Conservation (phyloP, 2,888 invertebrate species). For the Tyria jacobaeae region DNA sequence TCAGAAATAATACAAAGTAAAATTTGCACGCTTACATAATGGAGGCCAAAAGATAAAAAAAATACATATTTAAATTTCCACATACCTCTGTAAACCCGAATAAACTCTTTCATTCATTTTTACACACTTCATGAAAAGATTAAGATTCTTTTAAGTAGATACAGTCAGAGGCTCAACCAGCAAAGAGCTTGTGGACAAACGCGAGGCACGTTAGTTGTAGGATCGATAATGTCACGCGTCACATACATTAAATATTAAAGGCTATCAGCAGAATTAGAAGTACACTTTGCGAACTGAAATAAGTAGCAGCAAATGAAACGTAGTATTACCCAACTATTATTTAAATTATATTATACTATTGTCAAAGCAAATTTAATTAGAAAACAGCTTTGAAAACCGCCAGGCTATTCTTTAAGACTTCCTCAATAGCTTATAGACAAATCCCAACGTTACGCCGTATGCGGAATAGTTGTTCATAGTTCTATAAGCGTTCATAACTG, state of each 20-base stretch:
- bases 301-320: conserved; percentile 15
- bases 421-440: too few species aligned
- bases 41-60: too few species aligned
- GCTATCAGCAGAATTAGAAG: conserved; percentile 46
- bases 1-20: too few species aligned
- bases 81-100: conserved; percentile 15
- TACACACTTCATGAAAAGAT: conserved; percentile 23
- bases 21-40: too few species aligned
- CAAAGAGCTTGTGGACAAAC: conserved; percentile 45
- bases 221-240: conserved; percentile 49
- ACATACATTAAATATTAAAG: conserved; percentile 49
- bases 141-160: conserved; percentile 33
- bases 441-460: too few species aligned
- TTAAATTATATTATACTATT: too few species aligned
- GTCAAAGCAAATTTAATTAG: neutral
- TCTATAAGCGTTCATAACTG: too few species aligned
- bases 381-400: neutral
- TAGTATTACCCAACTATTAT: too few species aligned
- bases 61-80: neutral
- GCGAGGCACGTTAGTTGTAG: conserved; percentile 42
- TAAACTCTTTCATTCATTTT: conserved; percentile 17
- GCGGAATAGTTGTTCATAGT: too few species aligned
- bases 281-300: conserved; percentile 43
- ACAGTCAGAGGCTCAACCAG: conserved; percentile 29
- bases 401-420: neutral